Conservation (phyloP, 1,140 invertebrate genomes). For the Apis cerana region DNA sequence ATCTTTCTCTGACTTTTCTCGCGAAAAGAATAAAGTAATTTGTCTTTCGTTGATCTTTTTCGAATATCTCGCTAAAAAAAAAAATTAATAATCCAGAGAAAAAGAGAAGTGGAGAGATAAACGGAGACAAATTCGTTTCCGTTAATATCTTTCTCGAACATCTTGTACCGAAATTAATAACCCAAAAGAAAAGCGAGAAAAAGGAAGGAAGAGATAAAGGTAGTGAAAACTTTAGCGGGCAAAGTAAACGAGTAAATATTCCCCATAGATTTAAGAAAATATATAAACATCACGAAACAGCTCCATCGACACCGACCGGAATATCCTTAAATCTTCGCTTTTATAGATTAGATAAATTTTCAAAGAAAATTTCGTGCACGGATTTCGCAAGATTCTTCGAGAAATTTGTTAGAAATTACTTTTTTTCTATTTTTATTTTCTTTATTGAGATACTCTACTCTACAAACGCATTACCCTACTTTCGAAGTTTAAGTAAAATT, state of each 20-base stretch:
- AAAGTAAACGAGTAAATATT: background rate
- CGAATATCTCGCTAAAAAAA: background rate
- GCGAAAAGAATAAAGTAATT: background rate
- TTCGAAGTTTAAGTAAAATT: conserved; percentile 48
- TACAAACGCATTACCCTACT: conserved; percentile 47
- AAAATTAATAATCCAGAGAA: background rate
- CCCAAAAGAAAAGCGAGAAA: background rate
- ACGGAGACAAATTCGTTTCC: background rate
- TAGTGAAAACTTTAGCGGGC: background rate
- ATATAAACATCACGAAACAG: background rate
- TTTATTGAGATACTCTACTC: conserved; percentile 23
- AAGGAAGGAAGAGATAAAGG: background rate
- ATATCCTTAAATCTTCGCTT: background rate
- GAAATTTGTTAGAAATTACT: conserved; percentile 33
- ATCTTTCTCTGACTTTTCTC: no score
- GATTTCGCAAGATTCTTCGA: background rate
- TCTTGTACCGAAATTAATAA: background rate
- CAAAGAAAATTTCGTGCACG: conserved; percentile 9
- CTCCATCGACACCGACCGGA: background rate
- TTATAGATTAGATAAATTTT: conserved; percentile 12
- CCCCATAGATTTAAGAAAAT: background rate
- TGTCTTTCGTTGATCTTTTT: background rate
- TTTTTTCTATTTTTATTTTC: conserved; percentile 21
- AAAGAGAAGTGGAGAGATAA: background rate
- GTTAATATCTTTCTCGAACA: background rate